Evolutionary conservation across 2,888 invertebrate species (phyloP), one percentile per base, ranked within the genome.

Genomic region (Sarcophaga rosellei): DNA sequence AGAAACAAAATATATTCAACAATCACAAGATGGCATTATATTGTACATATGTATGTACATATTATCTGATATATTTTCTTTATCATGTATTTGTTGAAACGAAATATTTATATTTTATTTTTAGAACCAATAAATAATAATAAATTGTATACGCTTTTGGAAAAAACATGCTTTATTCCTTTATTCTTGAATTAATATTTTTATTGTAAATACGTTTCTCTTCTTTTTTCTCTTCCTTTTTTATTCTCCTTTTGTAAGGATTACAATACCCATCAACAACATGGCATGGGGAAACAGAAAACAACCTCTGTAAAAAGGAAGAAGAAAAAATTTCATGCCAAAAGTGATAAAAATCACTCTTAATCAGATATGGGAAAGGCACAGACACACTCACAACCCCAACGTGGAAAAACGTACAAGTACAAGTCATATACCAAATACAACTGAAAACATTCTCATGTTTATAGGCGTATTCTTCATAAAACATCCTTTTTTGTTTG

Each of bases 281-380:
- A 25, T 53, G 21, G 20, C 57, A 59, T n/a, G 47, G 15, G 20
- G 25, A 57, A 10, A 53, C 45, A 61, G 6, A 75, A 8, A 75
- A 65, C 44, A 65, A 25, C 35, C 35, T 35, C 8, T 35, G 35
- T 25, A 45, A 15, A 66, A 44, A 8, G 17, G 53, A 1, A 53
- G 15, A 4, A 53, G 17, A 53, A 53, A 65, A 83, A 81, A 83
- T 83, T n/a, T n/a, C 83, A 81, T 74, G 73, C 47, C 74, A 80
- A 70, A 82, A 66, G 74, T 81, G 35, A 83, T 86, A 75, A 81
- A 80, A 84, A 81, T 86, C 86, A 66, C 20, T 72, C 66, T 57
- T 81, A 83, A 83, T 83, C 86, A 74, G 74, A 83, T 76, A 65
- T 47, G 53, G n/a, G n/a, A 81, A 65, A 68, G 68, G 57, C 47